A percentile compares a stretch with the other conserved stretches of the same genome.
Conservation (phyloP, 2,888 invertebrate species). For the Clusia tigrina region DNA sequence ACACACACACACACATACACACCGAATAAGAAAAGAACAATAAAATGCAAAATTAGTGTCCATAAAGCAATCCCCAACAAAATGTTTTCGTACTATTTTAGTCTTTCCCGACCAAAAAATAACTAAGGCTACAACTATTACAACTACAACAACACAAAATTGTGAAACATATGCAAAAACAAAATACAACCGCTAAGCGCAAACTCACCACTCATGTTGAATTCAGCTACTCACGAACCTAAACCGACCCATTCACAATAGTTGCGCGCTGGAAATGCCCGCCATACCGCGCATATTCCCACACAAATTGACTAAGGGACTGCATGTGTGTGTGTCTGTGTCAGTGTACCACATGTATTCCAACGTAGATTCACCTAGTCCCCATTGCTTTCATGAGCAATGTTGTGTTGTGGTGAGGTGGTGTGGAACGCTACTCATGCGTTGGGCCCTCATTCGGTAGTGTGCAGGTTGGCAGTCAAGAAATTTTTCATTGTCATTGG, state of each 20-base stretch:
- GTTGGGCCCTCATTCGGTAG: background rate
- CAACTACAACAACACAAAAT: background rate
- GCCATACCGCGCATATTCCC: constrained; percentile 10
- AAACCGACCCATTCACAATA: background rate
- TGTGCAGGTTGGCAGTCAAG: constrained; percentile 9
- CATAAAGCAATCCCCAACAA: too few species aligned
- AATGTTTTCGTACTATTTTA: too few species aligned
- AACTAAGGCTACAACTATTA: too few species aligned
- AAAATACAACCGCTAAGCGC: background rate
- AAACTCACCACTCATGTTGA: constrained; percentile 14
- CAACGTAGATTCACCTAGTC: background rate
- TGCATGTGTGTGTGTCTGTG: too few species aligned
- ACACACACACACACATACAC: constrained; percentile 5
- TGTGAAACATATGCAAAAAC: constrained; percentile 1
- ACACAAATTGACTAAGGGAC: background rate
- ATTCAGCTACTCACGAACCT: background rate
- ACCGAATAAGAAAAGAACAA: background rate
- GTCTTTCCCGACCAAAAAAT: too few species aligned
- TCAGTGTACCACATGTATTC: constrained; percentile 1
- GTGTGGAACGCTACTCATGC: background rate
- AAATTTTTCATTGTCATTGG: constrained; percentile 42
- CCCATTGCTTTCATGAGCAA: background rate
- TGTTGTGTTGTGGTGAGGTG: background rate
- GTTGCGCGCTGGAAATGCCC: background rate
- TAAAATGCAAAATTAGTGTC: too few species aligned